phyloP scores from a whole-genome alignment of 1,140 invertebrate species.

The Magallana ariakensis region DNA sequence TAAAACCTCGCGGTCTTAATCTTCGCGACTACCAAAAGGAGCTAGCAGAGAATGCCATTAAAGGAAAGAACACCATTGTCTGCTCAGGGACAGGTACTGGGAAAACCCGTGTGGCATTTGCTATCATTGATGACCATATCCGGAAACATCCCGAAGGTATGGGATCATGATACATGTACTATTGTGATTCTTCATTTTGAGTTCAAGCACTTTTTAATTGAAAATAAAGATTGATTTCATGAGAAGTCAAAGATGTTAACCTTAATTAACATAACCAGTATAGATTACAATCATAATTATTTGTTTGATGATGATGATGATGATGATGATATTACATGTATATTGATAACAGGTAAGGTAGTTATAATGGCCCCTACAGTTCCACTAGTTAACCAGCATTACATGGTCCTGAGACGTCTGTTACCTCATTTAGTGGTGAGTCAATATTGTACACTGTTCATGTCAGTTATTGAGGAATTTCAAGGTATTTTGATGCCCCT shows the following conservation, averaged over 20 bases:
- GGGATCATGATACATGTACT: background rate
- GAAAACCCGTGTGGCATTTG: conserved; percentile 72
- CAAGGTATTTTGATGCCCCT: too few species aligned
- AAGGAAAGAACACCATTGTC: conserved; percentile 71
- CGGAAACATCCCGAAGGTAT: conserved; percentile 43
- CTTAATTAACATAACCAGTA: background rate
- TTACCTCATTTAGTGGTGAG: conserved; percentile 26
- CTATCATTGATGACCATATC: conserved; percentile 69
- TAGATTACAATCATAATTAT: background rate
- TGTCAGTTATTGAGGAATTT: too few species aligned
- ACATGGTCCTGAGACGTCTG: background rate
- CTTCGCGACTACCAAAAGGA: conserved; percentile 71
- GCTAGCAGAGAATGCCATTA: conserved; percentile 62
- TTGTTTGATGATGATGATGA: background rate
- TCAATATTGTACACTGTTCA: background rate
- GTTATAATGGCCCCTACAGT: background rate
- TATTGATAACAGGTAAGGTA: conserved; percentile 3
- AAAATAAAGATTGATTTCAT: too few species aligned
- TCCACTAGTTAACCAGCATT: conserved; percentile 21
- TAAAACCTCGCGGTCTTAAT: background rate
- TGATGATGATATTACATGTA: background rate
- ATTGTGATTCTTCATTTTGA: background rate
- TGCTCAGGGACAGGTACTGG: conserved; percentile 73
- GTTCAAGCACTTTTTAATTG: background rate
- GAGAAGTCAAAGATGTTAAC: background rate